A percentile compares a stretch with the other conserved stretches of the same genome.
Evolutionary conservation across 2,888 invertebrate genomes (phyloP).

Genomic region (Hypomecis punctinalis): DNA sequence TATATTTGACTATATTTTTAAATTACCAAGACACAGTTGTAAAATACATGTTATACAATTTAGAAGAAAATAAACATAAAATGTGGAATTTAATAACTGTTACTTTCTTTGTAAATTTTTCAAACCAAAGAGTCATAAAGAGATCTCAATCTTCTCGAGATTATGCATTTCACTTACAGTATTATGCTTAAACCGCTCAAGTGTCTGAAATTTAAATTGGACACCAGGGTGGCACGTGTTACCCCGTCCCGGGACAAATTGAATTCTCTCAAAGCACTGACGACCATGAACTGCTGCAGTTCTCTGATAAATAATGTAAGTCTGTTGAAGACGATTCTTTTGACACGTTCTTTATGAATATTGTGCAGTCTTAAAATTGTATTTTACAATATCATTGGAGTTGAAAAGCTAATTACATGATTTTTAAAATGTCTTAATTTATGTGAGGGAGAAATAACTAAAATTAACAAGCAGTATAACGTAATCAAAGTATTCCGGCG

Average conservation of each 20-base stretch:
- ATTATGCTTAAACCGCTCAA: slow-evolving; percentile 30
- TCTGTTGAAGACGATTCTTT: slow-evolving; percentile 48
- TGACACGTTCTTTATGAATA: slow-evolving; percentile 51
- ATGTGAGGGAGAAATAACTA: neutral
- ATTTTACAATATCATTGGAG: no score
- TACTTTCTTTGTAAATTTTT: no score
- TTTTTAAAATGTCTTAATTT: no score
- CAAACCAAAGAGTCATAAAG: no score
- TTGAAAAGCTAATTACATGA: no score
- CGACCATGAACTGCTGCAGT: slow-evolving; percentile 19
- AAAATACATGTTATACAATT: no score
- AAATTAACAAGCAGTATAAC: neutral
- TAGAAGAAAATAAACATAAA: no score
- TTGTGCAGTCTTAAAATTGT: slow-evolving; percentile 6
- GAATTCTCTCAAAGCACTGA: slow-evolving; percentile 50
- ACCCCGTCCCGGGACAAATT: slow-evolving; percentile 50
- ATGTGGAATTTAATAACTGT: no score
- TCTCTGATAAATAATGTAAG: slow-evolving; percentile 57
- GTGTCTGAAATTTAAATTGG: slow-evolving; percentile 56
- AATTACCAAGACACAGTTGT: no score
- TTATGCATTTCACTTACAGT: slow-evolving; percentile 36
- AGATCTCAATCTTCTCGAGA: slow-evolving; percentile 23
- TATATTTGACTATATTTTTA: no score
- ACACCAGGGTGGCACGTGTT: slow-evolving; percentile 48
- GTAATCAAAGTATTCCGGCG: no score